Percentiles rank a stretch among this genome's conserved stretches.
These are phyloP conservation scores for Zophobas atratus DNA, from an alignment of 1,140 invertebrate genomes.

Conservation along the genomic window DNA sequence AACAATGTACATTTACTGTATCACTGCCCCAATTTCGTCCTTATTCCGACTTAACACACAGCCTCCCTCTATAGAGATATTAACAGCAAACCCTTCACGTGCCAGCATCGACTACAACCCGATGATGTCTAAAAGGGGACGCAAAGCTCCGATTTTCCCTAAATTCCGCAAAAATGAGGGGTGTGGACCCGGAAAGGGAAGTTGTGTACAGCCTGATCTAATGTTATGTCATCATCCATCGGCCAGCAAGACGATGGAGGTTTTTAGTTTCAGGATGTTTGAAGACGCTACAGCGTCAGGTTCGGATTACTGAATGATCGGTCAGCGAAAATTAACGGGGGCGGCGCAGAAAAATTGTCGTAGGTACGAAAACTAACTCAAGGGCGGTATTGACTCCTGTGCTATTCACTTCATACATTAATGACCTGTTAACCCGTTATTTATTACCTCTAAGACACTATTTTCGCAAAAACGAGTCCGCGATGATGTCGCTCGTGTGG, in stretches of 20 bases:
- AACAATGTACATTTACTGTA: slow-evolving; percentile 36
- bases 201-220: slow-evolving; percentile 55
- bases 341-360: too few species aligned
- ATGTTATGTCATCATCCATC: slow-evolving; percentile 52
- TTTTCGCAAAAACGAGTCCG: slow-evolving; percentile 10
- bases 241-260: slow-evolving; percentile 21
- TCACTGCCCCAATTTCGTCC: slow-evolving; percentile 20
- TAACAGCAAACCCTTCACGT: slow-evolving; percentile 39
- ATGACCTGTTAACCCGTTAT: too few species aligned
- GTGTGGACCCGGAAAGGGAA: slow-evolving; percentile 54
- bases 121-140: slow-evolving; percentile 41
- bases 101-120: slow-evolving; percentile 22
- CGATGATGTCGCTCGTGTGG: background rate
- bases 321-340: slow-evolving; percentile 20
- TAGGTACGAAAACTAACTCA: too few species aligned
- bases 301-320: slow-evolving; percentile 9
- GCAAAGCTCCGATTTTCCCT: slow-evolving; percentile 51
- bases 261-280: slow-evolving; percentile 40
- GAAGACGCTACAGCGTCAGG: slow-evolving; percentile 7
- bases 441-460: background rate
- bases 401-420: too few species aligned
- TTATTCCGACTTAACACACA: background rate
- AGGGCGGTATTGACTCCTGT: too few species aligned
- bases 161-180: slow-evolving; percentile 55
- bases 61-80: slow-evolving; percentile 17